These are phyloP conservation scores for Heliornis fulica DNA, from an alignment of 2,113 vertebrate species.

Conservation along the genomic window DNA sequence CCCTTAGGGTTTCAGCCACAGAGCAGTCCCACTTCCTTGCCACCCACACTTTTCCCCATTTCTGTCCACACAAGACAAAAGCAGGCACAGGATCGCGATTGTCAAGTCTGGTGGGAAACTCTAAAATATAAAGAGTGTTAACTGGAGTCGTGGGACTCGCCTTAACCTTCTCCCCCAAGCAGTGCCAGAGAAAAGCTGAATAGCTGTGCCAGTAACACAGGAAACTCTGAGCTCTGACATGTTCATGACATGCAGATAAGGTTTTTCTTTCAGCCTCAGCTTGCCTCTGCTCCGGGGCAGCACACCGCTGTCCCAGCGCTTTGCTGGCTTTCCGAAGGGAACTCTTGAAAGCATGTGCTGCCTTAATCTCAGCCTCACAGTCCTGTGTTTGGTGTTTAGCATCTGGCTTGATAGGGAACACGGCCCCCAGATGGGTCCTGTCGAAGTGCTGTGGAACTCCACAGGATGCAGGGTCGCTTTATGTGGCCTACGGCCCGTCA, in stretches of 20 bases:
- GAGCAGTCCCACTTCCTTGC: slow-evolving; percentile 9
- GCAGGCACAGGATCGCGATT: slow-evolving; percentile 20
- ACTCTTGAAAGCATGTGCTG: neutral
- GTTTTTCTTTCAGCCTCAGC: neutral
- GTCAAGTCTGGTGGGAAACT: slow-evolving; percentile 31
- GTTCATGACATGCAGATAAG: neutral
- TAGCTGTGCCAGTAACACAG: neutral
- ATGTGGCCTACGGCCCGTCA: neutral
- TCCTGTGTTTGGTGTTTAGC: neutral
- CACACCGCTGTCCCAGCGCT: neutral
- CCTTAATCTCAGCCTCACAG: neutral
- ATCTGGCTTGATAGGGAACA: neutral
- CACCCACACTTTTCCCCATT: slow-evolving; percentile 36
- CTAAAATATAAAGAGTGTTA: neutral
- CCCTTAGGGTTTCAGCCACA: neutral
- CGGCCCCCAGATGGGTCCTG: neutral
- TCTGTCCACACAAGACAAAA: neutral
- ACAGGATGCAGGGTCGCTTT: neutral
- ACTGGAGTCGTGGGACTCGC: neutral
- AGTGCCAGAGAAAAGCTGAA: neutral
- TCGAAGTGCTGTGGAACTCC: neutral
- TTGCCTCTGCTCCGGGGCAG: neutral
- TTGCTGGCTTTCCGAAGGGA: neutral
- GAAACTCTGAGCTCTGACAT: neutral
- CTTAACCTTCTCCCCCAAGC: neutral